A percentile compares a stretch with the other conserved stretches of the same genome.
Evolutionary conservation across 2,888 invertebrate genomes (phyloP).

Genomic region (Amblyjoppa proteus): DNA sequence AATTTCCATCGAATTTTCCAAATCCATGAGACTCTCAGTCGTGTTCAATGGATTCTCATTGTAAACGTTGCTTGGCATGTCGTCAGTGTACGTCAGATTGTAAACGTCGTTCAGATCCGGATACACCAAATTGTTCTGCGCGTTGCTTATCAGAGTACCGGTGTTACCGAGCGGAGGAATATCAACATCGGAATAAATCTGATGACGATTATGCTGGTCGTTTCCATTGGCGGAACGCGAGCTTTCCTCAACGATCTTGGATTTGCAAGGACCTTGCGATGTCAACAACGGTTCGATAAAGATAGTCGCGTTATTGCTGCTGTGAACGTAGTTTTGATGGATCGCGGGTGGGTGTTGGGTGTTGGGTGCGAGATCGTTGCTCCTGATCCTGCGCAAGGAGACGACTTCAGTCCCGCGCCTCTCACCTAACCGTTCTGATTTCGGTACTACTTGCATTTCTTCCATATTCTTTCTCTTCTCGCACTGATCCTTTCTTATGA

Average conservation of each 20-base stretch:
- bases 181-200: constrained; percentile 30
- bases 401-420: constrained; percentile 37
- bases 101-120: constrained; percentile 55
- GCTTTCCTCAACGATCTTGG: constrained; percentile 7
- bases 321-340: constrained; percentile 13
- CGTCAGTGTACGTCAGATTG: constrained; percentile 37
- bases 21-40: constrained; percentile 50
- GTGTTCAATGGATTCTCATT: constrained; percentile 48
- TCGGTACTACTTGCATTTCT: constrained; percentile 74
- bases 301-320: constrained; percentile 35
- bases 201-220: constrained; percentile 16
- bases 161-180: constrained; percentile 54
- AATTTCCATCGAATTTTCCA: constrained; percentile 59
- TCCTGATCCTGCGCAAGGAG: constrained; percentile 28
- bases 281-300: constrained; percentile 23
- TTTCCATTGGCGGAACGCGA: neutral
- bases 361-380: constrained; percentile 31
- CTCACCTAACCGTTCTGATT: constrained; percentile 27
- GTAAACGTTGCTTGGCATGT: constrained; percentile 46
- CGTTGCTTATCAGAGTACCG: constrained; percentile 54
- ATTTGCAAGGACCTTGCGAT: constrained; percentile 3
- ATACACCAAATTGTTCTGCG: constrained; percentile 61
- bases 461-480: constrained; percentile 49
- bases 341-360: constrained; percentile 2
- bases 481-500: constrained; percentile 70